These are phyloP conservation scores for Phytoseiulus persimilis DNA, from an alignment of 2,888 invertebrate genomes.

Conservation along the genomic window DNA sequence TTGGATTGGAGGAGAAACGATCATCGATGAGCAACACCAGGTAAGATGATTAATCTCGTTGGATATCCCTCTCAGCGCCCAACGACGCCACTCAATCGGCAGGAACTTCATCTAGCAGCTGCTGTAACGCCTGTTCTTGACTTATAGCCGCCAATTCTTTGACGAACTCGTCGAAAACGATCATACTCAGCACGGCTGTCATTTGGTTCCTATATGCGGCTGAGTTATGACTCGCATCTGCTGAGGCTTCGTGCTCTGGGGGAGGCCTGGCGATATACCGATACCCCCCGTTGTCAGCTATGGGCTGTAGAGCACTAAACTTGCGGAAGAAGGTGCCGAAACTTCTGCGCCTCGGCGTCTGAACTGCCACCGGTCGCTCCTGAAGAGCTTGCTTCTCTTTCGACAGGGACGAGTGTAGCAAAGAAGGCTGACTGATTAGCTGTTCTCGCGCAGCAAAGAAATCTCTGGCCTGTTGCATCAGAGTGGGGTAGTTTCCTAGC, in stretches of 20 bases:
- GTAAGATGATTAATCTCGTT: no score
- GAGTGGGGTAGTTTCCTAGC: constrained; percentile 54
- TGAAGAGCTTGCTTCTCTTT: constrained; percentile 6
- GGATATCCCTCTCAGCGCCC: background rate
- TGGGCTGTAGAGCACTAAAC: constrained; percentile 44
- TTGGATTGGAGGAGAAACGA: no score
- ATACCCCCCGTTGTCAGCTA: constrained; percentile 47
- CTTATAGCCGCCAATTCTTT: constrained; percentile 88
- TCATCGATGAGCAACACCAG: no score
- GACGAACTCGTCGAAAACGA: constrained; percentile 86
- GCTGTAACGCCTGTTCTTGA: constrained; percentile 72
- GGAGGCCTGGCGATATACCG: constrained; percentile 46
- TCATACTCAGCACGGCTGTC: constrained; percentile 63
- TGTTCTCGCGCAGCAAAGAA: constrained; percentile 72
- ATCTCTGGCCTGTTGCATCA: constrained; percentile 68
- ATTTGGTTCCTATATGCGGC: constrained; percentile 38
- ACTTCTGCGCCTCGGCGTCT: constrained; percentile 40
- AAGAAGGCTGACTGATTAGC: constrained; percentile 52
- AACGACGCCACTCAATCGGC: background rate
- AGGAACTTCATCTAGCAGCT: constrained; percentile 20
- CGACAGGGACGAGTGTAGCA: constrained; percentile 10
- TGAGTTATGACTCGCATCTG: background rate
- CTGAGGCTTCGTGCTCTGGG: constrained; percentile 18
- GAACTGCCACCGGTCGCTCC: background rate
- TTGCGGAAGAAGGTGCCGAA: constrained; percentile 40